phyloP scores from a whole-genome alignment of 1,140 invertebrate genomes.

The Pseudomyrmex concolor region DNA sequence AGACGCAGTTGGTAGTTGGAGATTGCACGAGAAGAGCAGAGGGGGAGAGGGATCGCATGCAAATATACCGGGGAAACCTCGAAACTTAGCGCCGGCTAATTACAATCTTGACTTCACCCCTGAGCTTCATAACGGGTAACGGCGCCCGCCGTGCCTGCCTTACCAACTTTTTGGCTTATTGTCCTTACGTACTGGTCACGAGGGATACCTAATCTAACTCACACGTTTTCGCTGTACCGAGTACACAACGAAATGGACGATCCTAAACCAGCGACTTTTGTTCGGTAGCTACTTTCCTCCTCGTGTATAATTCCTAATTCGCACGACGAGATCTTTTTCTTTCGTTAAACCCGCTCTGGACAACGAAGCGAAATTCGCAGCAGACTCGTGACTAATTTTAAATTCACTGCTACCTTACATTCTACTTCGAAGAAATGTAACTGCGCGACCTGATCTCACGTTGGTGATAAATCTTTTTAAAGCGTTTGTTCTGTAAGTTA shows the following conservation, averaged over 20 bases:
- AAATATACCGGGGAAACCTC: conserved; percentile 82
- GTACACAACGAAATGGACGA: conserved; percentile 21
- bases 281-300: conserved; percentile 62
- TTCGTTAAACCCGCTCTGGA: conserved; percentile 8
- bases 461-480: conserved; percentile 26
- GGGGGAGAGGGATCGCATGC: conserved; percentile 71
- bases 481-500: background rate
- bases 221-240: background rate
- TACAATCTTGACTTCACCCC: conserved; percentile 84
- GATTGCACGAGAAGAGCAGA: background rate
- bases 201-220: conserved; percentile 76
- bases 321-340: conserved; percentile 34
- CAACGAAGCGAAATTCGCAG: conserved; percentile 22
- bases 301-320: conserved; percentile 65
- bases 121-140: conserved; percentile 84
- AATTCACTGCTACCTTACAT: conserved; percentile 16
- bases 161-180: conserved; percentile 84
- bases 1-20: conserved; percentile 34
- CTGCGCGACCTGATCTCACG: background rate
- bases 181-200: conserved; percentile 83
- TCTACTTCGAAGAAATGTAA: background rate
- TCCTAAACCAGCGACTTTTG: conserved; percentile 43
- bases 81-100: conserved; percentile 83
- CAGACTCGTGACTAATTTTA: conserved; percentile 40
- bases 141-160: conserved; percentile 72